Evolutionary conservation across 2,113 vertebrate genomes (phyloP).

Genomic region (Pelobates fuscus): DNA sequence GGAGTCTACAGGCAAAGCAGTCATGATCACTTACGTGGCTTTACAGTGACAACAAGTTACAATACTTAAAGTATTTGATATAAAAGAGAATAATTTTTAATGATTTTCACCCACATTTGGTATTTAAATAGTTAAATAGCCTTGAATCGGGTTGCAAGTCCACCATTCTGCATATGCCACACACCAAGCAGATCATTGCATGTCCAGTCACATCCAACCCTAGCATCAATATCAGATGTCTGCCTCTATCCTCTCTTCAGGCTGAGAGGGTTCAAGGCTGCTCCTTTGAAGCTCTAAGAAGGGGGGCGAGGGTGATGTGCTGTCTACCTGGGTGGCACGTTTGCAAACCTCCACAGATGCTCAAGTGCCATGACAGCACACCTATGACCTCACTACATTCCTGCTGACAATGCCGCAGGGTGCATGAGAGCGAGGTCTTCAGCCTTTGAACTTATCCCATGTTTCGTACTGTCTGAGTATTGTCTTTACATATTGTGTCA

Average conservation of each 20-base stretch:
- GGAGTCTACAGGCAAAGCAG: too few relatives aligned
- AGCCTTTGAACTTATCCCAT: conserved; percentile 63
- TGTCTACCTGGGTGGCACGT: conserved; percentile 72
- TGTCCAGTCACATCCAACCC: conserved; percentile 48
- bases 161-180: conserved; percentile 4
- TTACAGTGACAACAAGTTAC: too few relatives aligned
- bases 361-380: conserved; percentile 49
- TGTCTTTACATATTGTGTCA: conserved; percentile 25
- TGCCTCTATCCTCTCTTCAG: conserved; percentile 51
- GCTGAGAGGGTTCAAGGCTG: conserved; percentile 47
- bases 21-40: too few relatives aligned
- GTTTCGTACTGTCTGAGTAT: conserved; percentile 6
- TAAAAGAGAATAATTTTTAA: too few relatives aligned
- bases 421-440: conserved; percentile 50
- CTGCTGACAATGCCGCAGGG: conserved; percentile 53
- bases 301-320: conserved; percentile 66
- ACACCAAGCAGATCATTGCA: conserved; percentile 35
- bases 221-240: conserved; percentile 70
- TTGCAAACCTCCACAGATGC: conserved; percentile 59
- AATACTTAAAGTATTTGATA: too few relatives aligned
- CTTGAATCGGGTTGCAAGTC: conserved; percentile 29
- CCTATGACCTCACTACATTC: conserved; percentile 56
- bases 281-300: conserved; percentile 50
- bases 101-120: too few relatives aligned
- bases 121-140: conserved; percentile 21